phyloP scores from a whole-genome alignment of 2,797 vertebrate genomes.

The Erethizon dorsatum region DNA sequence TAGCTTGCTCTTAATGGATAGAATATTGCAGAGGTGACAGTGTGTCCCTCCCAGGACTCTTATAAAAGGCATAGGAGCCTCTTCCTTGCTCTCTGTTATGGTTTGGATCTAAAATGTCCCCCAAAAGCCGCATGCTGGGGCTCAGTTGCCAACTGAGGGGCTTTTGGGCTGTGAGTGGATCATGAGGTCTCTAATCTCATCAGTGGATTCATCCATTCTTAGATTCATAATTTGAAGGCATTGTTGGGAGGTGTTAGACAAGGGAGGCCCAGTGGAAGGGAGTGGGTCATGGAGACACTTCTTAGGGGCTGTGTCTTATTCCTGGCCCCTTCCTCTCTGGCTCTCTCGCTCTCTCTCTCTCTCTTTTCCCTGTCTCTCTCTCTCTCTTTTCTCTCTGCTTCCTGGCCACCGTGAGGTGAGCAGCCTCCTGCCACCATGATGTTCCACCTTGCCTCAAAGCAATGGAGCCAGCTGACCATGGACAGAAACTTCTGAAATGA shows the following conservation, averaged over 20 bases:
- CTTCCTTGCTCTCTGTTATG: not conserved
- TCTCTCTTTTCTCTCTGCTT: not conserved
- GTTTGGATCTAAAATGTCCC: not conserved
- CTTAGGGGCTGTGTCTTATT: not conserved
- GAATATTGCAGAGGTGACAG: fast-evolving
- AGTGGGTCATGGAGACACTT: not conserved
- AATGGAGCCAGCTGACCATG: not conserved
- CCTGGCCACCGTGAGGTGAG: not conserved
- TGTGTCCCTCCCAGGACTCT: not conserved
- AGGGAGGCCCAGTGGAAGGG: not conserved
- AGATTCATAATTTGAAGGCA: not conserved
- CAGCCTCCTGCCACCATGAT: not conserved
- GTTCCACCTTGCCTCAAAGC: not conserved
- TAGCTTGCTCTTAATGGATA: not conserved
- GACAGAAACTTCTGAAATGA: not conserved
- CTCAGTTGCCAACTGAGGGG: not conserved
- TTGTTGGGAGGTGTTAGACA: not conserved
- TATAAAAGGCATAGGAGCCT: not conserved
- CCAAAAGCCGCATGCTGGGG: not conserved
- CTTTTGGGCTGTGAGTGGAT: not conserved
- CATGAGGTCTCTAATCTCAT: not conserved
- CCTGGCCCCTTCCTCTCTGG: too few relatives aligned
- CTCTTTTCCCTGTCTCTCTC: not conserved
- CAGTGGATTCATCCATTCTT: not conserved
- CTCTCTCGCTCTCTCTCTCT: not conserved